Evolutionary conservation across 1,140 invertebrate genomes (phyloP), one percentile per base, ranked within the genome.

Genomic region (Ceratina australensis): DNA sequence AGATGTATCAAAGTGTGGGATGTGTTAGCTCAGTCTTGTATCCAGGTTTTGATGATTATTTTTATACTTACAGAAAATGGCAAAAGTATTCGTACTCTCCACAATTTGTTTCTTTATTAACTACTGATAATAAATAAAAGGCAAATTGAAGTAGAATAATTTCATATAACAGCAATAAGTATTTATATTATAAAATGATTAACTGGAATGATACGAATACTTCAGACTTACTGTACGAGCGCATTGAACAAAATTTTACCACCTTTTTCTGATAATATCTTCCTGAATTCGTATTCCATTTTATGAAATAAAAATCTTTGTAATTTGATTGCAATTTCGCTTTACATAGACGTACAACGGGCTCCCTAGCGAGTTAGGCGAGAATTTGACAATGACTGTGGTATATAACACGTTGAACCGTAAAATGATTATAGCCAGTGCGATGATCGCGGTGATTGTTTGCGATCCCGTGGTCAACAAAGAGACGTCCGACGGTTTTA

Each of bases 1-100:
- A 94, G 94, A 84, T 94, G 93, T 77, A 93, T 96, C 66, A 95
- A 95, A 87, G 94, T 95, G 2, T 96, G 95, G 95, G 93, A 95
- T 84, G 90, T 95, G 5, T 89, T 90, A 15, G 88, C 92, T 20
- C 93, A 95, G 76, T 85, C 83, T 3, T 95, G 94, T 81, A 88
- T 95, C 24, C 94, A 94, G 91, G 94, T 94, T 60, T 67, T 18
- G 63, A 16, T 50, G 57, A 81, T 63, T 56, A 76, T 20, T 69
- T 52, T 57, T 79, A 63, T n/a, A 59, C 54, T 56, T 57, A 22
- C 18, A 56, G 54, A 20, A 20, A 60, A 16, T 28, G 4, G 26
- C 24, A 24, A 59, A 59, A 59, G 15, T 59, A 59, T 59, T 59
- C 22, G 20, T 24, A 59, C 22, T 16, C 18, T 24, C 13, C 13